Conservation (phyloP, 2,113 vertebrate genomes). For the Plectropomus leopardus region DNA sequence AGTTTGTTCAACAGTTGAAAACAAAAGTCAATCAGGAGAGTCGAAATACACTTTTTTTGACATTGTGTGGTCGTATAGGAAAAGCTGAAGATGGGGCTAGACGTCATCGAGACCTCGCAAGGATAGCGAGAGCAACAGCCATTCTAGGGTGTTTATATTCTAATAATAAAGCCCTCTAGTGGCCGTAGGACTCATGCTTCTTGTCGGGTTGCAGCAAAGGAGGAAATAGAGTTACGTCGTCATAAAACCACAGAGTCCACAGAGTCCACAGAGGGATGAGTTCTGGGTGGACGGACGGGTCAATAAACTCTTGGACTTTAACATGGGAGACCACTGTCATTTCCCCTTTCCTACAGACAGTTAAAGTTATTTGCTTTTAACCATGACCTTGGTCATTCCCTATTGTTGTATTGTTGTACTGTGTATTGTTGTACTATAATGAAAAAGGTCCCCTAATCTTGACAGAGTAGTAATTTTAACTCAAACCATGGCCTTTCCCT, state of each 20-base stretch:
- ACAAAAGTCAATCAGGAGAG: background rate
- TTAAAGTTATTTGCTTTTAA: background rate
- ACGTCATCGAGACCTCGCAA: background rate
- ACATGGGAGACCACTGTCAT: background rate
- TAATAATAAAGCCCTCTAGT: background rate
- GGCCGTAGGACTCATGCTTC: background rate
- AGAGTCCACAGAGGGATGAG: constrained; percentile 7
- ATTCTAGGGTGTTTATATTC: background rate
- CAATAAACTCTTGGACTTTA: constrained; percentile 11
- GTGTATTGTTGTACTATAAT: too few species aligned
- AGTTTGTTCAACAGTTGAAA: background rate
- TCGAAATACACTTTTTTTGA: background rate
- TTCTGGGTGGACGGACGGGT: background rate
- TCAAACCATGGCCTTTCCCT: constrained; percentile 1
- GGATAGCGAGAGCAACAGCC: background rate
- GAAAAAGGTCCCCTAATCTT: background rate
- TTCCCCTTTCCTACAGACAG: background rate
- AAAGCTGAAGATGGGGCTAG: background rate
- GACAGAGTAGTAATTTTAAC: background rate
- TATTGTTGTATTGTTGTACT: too few species aligned
- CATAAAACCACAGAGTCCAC: constrained; percentile 9
- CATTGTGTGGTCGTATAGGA: background rate
- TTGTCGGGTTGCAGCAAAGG: background rate
- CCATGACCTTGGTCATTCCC: background rate
- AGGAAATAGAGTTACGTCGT: background rate